A percentile compares a stretch with the other conserved stretches of the same genome.
Conservation (phyloP, 1,140 invertebrate species). For the Macrostomum lignano region DNA sequence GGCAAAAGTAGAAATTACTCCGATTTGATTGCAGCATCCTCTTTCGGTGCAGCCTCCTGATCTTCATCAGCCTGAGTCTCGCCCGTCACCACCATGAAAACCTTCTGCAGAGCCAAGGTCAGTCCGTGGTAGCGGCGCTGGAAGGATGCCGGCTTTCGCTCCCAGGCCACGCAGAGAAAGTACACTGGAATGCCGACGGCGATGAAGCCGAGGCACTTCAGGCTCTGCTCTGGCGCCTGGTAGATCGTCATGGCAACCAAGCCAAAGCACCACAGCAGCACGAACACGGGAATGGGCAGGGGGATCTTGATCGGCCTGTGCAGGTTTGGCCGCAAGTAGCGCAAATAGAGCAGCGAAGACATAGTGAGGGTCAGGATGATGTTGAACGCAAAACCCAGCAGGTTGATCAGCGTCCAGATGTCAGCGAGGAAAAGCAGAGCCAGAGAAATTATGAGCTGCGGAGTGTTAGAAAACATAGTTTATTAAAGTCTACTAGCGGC, state of each 20-base stretch:
- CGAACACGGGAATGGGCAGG: constrained; percentile 13
- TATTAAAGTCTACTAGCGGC: no score
- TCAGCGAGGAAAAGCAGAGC: no score
- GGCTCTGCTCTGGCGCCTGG: constrained; percentile 46
- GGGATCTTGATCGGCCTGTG: constrained; percentile 18
- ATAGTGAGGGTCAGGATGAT: constrained; percentile 13
- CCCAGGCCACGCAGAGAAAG: constrained; percentile 24
- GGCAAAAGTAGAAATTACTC: no score
- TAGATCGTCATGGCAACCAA: constrained; percentile 25
- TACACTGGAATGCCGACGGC: constrained; percentile 32
- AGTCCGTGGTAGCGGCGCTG: no score
- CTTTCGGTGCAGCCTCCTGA: no score
- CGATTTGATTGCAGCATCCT: no score
- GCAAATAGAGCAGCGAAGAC: constrained; percentile 13
- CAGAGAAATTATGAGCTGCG: no score
- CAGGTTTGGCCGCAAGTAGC: constrained; percentile 12
- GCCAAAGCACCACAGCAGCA: constrained; percentile 15
- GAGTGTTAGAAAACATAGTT: no score
- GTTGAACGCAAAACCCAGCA: constrained; percentile 15
- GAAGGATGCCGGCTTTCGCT: constrained; percentile 40
- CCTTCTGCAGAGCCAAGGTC: no score
- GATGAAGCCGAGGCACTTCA: constrained; percentile 40
- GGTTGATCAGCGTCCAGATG: no score
- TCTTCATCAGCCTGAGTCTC: no score
- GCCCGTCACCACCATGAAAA: no score